Conservation (phyloP, 2,797 vertebrate genomes). For the Pseudochaenichthys georgianus region DNA sequence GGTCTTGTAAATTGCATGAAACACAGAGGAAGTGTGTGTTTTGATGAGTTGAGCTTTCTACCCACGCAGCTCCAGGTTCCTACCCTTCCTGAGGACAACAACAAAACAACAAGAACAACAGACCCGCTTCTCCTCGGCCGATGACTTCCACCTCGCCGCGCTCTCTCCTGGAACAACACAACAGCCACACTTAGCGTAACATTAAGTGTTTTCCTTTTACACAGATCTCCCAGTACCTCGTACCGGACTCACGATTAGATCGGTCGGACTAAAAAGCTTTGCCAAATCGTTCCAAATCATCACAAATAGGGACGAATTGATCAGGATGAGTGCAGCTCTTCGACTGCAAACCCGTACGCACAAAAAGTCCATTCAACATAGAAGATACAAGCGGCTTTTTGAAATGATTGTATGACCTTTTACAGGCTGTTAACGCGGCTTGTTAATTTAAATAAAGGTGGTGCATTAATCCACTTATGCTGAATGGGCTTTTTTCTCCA, state of each 20-base stretch:
- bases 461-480: neutral
- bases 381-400: slow-evolving; percentile 12
- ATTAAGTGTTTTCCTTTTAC: slow-evolving; percentile 17
- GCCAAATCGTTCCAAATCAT: slow-evolving; percentile 10
- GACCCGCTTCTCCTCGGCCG: slow-evolving; percentile 15
- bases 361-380: neutral
- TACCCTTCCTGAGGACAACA: slow-evolving; percentile 21
- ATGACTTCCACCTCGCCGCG: slow-evolving; percentile 11
- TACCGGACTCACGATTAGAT: slow-evolving; percentile 23
- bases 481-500: neutral
- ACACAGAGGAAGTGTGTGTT: neutral
- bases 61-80: slow-evolving; percentile 27
- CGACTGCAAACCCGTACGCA: neutral
- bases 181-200: slow-evolving; percentile 10
- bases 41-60: neutral
- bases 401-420: slow-evolving; percentile 4
- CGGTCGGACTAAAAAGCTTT: slow-evolving; percentile 26
- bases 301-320: slow-evolving; percentile 34
- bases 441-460: neutral
- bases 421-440: slow-evolving; percentile 1
- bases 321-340: slow-evolving; percentile 5
- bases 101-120: slow-evolving; percentile 21
- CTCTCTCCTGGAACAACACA: slow-evolving; percentile 27
- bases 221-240: neutral
- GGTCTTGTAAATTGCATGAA: neutral